Conservation (phyloP, 1,140 invertebrate species). For the Calosoma granatense region DNA sequence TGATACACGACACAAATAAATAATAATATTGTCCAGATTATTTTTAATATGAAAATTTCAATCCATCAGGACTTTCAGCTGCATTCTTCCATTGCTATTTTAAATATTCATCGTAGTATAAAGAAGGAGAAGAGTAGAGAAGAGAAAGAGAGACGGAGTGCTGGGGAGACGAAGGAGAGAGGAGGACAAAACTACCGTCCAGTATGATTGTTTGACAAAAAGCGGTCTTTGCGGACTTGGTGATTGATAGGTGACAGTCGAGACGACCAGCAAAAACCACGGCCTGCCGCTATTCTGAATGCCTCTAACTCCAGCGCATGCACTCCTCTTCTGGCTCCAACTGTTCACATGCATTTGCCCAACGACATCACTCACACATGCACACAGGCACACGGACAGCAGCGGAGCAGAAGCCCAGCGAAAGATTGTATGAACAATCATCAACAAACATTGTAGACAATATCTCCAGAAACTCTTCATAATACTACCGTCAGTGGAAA, state of each 20-base stretch:
- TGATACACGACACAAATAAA: too few relatives aligned
- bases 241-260: conserved; percentile 12
- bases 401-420: too few relatives aligned
- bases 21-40: too few relatives aligned
- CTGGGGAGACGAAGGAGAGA: neutral
- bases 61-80: too few relatives aligned
- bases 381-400: neutral
- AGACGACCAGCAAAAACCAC: conserved; percentile 11
- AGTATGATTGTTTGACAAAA: conserved; percentile 13
- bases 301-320: neutral
- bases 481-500: too few relatives aligned
- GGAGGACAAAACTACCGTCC: neutral
- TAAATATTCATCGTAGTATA: neutral
- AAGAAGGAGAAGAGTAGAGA: neutral
- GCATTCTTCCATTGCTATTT: neutral
- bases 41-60: too few relatives aligned
- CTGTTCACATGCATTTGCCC: too few relatives aligned
- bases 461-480: too few relatives aligned
- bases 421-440: too few relatives aligned
- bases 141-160: neutral
- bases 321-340: too few relatives aligned
- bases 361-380: too few relatives aligned
- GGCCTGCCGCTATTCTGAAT: conserved; percentile 1
- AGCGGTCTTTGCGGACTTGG: conserved; percentile 10
- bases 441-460: too few relatives aligned